These are phyloP conservation scores for Artemia franciscana DNA, from an alignment of 1,140 invertebrate species.

Conservation along the genomic window DNA sequence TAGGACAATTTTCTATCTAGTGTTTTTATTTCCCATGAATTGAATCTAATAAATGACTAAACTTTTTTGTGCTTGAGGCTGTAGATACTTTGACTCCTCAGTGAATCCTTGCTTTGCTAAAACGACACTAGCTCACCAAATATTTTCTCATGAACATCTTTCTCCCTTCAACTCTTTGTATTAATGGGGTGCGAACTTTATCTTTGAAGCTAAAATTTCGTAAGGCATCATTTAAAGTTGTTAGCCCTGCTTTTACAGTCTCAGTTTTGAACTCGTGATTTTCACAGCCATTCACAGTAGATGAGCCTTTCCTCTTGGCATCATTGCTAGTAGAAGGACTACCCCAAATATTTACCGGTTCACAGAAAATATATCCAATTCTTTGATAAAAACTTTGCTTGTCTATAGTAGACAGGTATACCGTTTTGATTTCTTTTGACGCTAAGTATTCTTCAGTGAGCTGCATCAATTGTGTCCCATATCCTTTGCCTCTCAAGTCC, in stretches of 20 bases:
- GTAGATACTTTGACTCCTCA: no score
- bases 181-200: not conserved
- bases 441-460: slow-evolving; percentile 4
- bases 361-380: slow-evolving; percentile 7
- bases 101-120: no score
- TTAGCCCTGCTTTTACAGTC: not conserved
- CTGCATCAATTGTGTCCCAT: slow-evolving; percentile 6
- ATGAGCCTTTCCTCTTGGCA: not conserved
- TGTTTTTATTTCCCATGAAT: no score
- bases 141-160: not conserved
- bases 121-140: no score
- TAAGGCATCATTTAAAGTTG: not conserved
- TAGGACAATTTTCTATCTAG: no score
- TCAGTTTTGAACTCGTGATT: not conserved
- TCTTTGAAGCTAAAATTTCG: not conserved
- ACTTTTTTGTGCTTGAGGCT: no score
- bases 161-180: not conserved
- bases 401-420: slow-evolving; percentile 7
- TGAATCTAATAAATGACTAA: no score
- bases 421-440: not conserved
- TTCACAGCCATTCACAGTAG: not conserved
- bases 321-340: not conserved
- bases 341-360: slow-evolving; percentile 2
- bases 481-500: slow-evolving; percentile 7
- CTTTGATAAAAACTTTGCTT: slow-evolving; percentile 6